A percentile compares a stretch with the other conserved stretches of the same genome.
phyloP scores from a whole-genome alignment of 2,888 invertebrate genomes.

The Lasius platythorax region DNA sequence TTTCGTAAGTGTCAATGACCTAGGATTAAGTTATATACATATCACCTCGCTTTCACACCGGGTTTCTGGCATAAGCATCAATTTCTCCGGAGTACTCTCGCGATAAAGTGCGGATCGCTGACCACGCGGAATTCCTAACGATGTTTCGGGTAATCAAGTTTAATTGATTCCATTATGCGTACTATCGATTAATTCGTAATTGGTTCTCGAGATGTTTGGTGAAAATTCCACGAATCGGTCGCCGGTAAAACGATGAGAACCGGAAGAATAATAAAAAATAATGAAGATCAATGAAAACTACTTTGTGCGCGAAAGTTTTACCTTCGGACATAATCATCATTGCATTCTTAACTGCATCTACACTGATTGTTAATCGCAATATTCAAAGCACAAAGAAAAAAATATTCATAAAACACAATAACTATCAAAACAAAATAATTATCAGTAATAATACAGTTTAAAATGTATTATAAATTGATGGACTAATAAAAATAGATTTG shows the following conservation, averaged over 20 bases:
- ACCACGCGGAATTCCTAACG: slow-evolving; percentile 41
- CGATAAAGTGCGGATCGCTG: slow-evolving; percentile 45
- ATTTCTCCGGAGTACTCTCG: slow-evolving; percentile 63
- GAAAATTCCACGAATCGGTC: not conserved
- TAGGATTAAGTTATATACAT: slow-evolving; percentile 62
- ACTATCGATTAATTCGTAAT: slow-evolving; percentile 20
- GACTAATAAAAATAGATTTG: not conserved
- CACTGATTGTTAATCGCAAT: not conserved
- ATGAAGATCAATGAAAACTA: not conserved
- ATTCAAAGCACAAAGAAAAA: not conserved
- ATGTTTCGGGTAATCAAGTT: slow-evolving; percentile 43
- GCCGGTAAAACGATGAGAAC: slow-evolving; percentile 23
- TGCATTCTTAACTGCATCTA: not conserved
- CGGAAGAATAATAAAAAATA: slow-evolving; percentile 40
- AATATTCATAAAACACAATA: not conserved
- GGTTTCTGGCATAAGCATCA: slow-evolving; percentile 55
- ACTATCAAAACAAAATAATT: not conserved
- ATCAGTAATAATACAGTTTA: not conserved
- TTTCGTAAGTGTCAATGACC: slow-evolving; percentile 58
- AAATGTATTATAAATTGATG: slow-evolving; percentile 21
- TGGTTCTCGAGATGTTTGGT: not conserved
- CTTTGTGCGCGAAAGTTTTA: slow-evolving; percentile 27
- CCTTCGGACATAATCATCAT: not conserved
- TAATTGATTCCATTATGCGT: slow-evolving; percentile 21
- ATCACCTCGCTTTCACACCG: slow-evolving; percentile 68